Conservation (phyloP, 2,888 invertebrate genomes). For the Drosophila recens region DNA sequence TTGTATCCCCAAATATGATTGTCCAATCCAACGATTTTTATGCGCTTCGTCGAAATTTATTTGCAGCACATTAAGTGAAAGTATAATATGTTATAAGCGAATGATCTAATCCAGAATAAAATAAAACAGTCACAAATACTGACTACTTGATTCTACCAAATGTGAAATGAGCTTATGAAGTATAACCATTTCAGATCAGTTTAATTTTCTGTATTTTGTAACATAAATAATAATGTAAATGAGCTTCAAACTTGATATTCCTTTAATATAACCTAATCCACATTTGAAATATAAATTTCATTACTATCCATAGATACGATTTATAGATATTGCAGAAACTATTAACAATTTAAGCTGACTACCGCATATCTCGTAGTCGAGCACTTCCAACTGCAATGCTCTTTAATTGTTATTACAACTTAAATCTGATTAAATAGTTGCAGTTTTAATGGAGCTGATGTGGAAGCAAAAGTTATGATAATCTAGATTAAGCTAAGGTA, state of each 20-base stretch:
- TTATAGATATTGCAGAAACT: too few species aligned
- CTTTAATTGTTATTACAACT: background rate
- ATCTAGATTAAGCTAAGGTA: slow-evolving; percentile 13
- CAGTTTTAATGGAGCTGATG: slow-evolving; percentile 15
- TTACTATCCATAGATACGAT: too few species aligned
- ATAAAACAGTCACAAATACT: background rate
- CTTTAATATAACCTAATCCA: too few species aligned
- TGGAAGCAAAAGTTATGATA: slow-evolving; percentile 26
- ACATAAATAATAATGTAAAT: too few species aligned
- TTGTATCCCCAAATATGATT: slow-evolving; percentile 8
- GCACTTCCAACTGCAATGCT: background rate
- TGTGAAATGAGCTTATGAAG: background rate
- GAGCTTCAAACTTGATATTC: too few species aligned
- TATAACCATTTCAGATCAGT: too few species aligned
- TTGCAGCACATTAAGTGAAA: slow-evolving; percentile 59
- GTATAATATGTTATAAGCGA: slow-evolving; percentile 11
- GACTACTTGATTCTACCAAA: background rate
- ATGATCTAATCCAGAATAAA: slow-evolving; percentile 24
- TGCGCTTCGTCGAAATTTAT: slow-evolving; percentile 65
- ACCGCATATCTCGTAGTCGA: background rate
- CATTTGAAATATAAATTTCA: too few species aligned
- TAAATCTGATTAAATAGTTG: slow-evolving; percentile 19
- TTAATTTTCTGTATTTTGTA: too few species aligned
- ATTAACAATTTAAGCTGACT: background rate
- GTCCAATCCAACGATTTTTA: slow-evolving; percentile 67